Percentiles rank a stretch among this genome's conserved stretches.
These are phyloP conservation scores for Pseudonaja textilis DNA, from an alignment of 2,113 vertebrate species.

Conservation along the genomic window DNA sequence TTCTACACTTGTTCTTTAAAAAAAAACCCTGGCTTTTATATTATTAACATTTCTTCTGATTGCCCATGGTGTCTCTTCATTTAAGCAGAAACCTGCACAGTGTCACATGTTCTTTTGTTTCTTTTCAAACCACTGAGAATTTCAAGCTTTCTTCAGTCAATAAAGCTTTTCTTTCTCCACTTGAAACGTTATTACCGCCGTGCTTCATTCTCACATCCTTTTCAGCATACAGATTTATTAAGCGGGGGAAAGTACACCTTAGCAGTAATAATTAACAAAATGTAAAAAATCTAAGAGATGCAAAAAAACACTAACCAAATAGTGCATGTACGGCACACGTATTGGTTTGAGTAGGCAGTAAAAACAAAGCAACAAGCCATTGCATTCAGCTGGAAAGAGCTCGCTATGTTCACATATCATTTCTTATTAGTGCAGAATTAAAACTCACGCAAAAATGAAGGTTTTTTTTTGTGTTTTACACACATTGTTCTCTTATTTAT, in stretches of 20 bases:
- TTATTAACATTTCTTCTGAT: background rate
- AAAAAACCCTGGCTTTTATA: background rate
- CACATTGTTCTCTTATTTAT: background rate
- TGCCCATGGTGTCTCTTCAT: background rate
- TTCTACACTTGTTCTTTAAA: background rate
- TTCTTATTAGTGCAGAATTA: background rate
- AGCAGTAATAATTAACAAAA: background rate
- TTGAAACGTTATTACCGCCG: background rate
- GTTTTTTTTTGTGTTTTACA: background rate
- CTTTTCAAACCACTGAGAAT: background rate
- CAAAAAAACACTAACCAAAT: background rate
- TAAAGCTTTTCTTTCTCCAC: background rate
- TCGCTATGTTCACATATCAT: background rate
- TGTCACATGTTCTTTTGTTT: background rate
- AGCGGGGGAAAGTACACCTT: background rate
- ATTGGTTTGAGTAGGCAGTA: background rate
- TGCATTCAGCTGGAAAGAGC: background rate
- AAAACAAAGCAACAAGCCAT: background rate
- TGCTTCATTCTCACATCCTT: background rate
- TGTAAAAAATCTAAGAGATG: background rate
- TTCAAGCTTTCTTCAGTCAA: background rate
- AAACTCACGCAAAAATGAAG: background rate
- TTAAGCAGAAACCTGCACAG: background rate
- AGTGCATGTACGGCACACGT: background rate
- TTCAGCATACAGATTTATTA: background rate